Conservation (phyloP, 2,113 vertebrate genomes). For the Etheostoma spectabile region DNA sequence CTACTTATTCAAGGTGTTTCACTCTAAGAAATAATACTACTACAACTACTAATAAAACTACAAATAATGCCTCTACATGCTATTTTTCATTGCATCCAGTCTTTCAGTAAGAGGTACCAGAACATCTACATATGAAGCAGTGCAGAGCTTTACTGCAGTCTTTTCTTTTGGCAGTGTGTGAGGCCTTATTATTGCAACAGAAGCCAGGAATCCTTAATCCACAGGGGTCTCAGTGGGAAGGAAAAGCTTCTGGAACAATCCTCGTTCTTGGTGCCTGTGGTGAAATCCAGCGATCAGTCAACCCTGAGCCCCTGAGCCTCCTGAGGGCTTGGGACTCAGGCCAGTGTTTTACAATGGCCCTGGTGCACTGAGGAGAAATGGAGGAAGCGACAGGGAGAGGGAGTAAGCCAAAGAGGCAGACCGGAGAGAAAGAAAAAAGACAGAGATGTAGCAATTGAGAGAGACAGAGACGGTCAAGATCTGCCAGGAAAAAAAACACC, state of each 20-base stretch:
- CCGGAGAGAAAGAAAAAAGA: conserved; percentile 22
- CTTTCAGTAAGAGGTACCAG: not conserved
- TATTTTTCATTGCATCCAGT: not conserved
- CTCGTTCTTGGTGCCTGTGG: conserved; percentile 70
- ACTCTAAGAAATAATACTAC: not conserved
- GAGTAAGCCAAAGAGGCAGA: conserved; percentile 4
- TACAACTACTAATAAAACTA: not conserved
- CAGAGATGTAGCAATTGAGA: conserved; percentile 34
- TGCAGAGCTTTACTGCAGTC: conserved; percentile 53
- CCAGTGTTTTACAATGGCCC: conserved; percentile 71
- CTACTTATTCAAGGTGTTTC: not conserved
- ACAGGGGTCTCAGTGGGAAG: conserved; percentile 75
- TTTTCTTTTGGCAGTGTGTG: conserved; percentile 69
- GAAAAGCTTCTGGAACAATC: conserved; percentile 74
- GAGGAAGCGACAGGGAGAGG: conserved; percentile 12
- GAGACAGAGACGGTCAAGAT: conserved; percentile 43
- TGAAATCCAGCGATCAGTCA: conserved; percentile 79
- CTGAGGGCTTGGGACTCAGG: conserved; percentile 69
- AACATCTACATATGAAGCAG: conserved; percentile 37
- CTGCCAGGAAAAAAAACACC: conserved; percentile 41
- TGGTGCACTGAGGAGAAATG: conserved; percentile 35
- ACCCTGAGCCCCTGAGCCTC: conserved; percentile 75
- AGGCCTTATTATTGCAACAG: conserved; percentile 77
- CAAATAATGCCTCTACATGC: too few relatives aligned
- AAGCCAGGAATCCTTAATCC: conserved; percentile 79